Conservation (phyloP, 2,113 vertebrate genomes). For the Microtus ochrogaster region DNA sequence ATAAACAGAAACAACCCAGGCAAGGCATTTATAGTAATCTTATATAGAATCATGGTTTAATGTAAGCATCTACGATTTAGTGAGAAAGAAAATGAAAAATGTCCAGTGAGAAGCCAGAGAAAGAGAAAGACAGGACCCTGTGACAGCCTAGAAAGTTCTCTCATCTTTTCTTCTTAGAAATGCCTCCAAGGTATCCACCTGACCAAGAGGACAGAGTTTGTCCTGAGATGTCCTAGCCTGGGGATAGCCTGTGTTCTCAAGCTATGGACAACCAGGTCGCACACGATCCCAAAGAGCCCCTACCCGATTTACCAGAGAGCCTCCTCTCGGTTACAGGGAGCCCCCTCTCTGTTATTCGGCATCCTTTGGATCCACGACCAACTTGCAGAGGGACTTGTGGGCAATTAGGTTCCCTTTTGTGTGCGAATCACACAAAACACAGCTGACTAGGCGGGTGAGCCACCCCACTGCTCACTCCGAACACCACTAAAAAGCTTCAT, state of each 20-base stretch:
- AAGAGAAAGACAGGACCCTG: neutral
- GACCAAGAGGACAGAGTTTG: neutral
- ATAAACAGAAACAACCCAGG: neutral
- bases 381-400: neutral
- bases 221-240: too few relatives aligned
- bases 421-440: constrained; percentile 18
- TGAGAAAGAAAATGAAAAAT: neutral
- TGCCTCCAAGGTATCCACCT: neutral
- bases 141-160: neutral
- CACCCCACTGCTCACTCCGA: neutral
- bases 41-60: neutral
- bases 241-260: neutral
- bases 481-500: neutral
- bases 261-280: neutral
- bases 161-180: neutral
- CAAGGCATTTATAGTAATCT: neutral
- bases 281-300: neutral
- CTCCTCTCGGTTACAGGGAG: too few relatives aligned
- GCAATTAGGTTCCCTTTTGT: neutral
- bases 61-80: neutral
- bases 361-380: neutral
- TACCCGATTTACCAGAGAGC: neutral
- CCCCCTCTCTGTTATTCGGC: neutral
- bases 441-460: neutral
- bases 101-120: neutral